These are phyloP conservation scores for Clytia hemisphaerica DNA, from an alignment of 30 jellyfish, hydroid and myxozoan species.

Conservation along the genomic window DNA sequence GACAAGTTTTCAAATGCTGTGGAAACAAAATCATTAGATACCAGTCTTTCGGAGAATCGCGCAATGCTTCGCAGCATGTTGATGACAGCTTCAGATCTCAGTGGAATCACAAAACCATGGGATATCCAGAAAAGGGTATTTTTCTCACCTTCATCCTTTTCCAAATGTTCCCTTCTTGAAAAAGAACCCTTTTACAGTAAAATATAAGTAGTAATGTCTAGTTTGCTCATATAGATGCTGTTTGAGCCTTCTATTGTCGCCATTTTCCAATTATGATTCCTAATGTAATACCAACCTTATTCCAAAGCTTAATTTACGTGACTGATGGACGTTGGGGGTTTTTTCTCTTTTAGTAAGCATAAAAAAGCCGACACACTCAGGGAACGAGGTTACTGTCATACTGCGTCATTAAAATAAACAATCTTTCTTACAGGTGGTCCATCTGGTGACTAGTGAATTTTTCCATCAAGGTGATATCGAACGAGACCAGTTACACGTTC, in stretches of 20 bases:
- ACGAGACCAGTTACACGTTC: constrained; percentile 69
- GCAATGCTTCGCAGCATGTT: constrained; percentile 62
- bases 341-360: no score
- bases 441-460: constrained; percentile 87
- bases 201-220: no score
- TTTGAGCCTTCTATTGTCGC: no score
- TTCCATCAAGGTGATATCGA: constrained; percentile 95
- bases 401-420: not conserved
- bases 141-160: not conserved
- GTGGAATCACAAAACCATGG: constrained; percentile 96
- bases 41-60: constrained; percentile 22
- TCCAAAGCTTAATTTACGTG: no score
- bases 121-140: constrained; percentile 75
- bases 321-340: no score
- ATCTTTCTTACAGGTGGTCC: constrained; percentile 59
- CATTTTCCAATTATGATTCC: no score
- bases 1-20: constrained; percentile 20
- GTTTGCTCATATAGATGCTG: no score
- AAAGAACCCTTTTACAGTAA: no score
- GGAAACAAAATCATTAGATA: constrained; percentile 16
- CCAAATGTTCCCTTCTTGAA: no score
- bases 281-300: no score
- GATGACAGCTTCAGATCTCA: constrained; percentile 92
- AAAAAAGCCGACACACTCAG: no score
- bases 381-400: not conserved